These are phyloP conservation scores for Brachionus paranguensis DNA, from an alignment of 1,140 invertebrate genomes.

Conservation along the genomic window DNA sequence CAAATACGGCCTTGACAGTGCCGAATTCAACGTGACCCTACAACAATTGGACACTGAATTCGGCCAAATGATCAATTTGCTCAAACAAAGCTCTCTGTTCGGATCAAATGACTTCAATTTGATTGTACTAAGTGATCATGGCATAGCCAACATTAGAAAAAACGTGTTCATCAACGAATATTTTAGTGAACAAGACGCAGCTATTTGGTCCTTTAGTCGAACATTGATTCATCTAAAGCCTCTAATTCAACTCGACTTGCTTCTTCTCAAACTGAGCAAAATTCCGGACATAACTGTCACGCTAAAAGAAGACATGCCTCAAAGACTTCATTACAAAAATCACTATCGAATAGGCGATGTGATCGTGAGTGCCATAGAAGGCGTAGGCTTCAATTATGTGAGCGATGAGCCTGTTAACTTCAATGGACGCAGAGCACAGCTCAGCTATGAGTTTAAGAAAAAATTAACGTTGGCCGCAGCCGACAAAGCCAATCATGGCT, in stretches of 20 bases:
- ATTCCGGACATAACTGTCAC: conserved; percentile 29
- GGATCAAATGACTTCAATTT: conserved; percentile 32
- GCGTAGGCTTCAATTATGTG: conserved; percentile 20
- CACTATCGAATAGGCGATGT: not conserved
- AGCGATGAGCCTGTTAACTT: conserved; percentile 9
- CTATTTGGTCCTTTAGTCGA: conserved; percentile 23
- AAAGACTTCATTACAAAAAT: conserved; percentile 2
- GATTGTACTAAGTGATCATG: conserved; percentile 28
- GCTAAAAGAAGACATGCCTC: conserved; percentile 26
- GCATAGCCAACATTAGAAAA: conserved; percentile 15
- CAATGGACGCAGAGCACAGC: not conserved
- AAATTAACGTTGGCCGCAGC: not conserved
- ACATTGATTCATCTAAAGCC: conserved; percentile 26
- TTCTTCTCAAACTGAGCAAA: conserved; percentile 31
- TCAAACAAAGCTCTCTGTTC: not conserved
- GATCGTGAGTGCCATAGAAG: conserved; percentile 28
- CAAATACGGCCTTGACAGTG: not conserved
- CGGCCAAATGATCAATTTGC: not conserved
- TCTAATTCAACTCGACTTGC: not conserved
- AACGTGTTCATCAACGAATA: conserved; percentile 28
- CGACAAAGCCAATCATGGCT: conserved; percentile 12
- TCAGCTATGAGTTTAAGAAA: conserved; percentile 17
- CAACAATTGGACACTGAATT: conserved; percentile 21
- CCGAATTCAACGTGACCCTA: conserved; percentile 34
- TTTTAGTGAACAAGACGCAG: not conserved